phyloP scores from a whole-genome alignment of 2,113 vertebrate genomes.

The Rafetus swinhoei region DNA sequence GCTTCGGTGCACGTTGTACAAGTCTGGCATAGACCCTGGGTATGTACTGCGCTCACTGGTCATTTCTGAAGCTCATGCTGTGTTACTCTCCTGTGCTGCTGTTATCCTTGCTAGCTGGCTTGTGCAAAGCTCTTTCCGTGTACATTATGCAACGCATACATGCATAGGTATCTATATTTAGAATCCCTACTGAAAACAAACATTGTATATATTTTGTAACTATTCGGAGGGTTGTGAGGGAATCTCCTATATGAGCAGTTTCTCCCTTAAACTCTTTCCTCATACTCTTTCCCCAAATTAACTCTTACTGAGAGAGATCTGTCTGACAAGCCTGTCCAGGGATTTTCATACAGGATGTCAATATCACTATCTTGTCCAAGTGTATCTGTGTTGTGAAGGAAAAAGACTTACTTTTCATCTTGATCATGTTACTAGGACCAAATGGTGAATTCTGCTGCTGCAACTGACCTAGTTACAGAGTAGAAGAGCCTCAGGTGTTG shows the following conservation, averaged over 20 bases:
- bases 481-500: background rate
- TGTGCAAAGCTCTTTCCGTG: background rate
- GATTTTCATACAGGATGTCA: constrained; percentile 25
- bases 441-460: background rate
- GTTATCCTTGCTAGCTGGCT: background rate
- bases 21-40: background rate
- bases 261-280: background rate
- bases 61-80: background rate
- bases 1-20: background rate
- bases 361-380: background rate
- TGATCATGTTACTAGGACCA: constrained; percentile 8
- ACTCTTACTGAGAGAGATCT: background rate
- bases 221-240: background rate
- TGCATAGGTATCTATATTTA: background rate
- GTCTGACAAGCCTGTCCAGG: background rate
- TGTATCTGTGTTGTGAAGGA: background rate
- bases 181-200: background rate
- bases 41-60: background rate
- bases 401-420: background rate
- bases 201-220: background rate
- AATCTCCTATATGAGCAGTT: background rate
- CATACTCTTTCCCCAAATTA: background rate
- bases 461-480: constrained; percentile 8
- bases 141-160: background rate
- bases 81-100: background rate